Conservation (phyloP, 2,888 invertebrate genomes). For the Eledona agricola region DNA sequence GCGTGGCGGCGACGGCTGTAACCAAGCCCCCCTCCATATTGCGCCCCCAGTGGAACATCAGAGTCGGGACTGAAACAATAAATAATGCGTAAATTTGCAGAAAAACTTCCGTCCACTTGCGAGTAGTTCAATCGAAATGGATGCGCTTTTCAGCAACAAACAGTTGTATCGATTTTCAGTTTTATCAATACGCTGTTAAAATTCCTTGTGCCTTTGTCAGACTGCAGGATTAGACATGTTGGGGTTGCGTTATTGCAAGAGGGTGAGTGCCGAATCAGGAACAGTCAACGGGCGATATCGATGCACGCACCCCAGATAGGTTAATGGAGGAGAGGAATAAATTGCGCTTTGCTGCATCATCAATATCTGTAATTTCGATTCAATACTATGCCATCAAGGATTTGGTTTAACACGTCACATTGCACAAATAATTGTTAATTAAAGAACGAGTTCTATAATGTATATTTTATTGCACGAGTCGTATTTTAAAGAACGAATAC, state of each 20-base stretch:
- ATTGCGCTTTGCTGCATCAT: conserved; percentile 32
- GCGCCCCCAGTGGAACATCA: conserved; percentile 17
- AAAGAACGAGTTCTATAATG: too few relatives aligned
- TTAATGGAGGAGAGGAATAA: conserved; percentile 27
- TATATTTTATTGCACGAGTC: too few relatives aligned
- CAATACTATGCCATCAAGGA: too few relatives aligned
- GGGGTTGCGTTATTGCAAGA: conserved; percentile 29
- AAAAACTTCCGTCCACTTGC: too few relatives aligned
- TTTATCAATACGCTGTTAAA: conserved; percentile 33
- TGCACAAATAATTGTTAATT: too few relatives aligned
- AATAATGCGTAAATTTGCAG: conserved; percentile 15
- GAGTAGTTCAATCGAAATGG: conserved; percentile 19
- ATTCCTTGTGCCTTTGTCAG: conserved; percentile 29
- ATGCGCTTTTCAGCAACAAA: too few relatives aligned
- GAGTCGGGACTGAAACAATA: conserved; percentile 36
- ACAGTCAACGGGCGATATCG: conserved; percentile 31
- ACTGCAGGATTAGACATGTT: conserved; percentile 18
- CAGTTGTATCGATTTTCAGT: too few relatives aligned
- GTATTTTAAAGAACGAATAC: too few relatives aligned
- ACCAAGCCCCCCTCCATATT: conserved; percentile 49
- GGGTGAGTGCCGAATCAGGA: conserved; percentile 15
- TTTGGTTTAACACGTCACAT: too few relatives aligned
- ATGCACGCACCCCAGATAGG: conserved; percentile 33
- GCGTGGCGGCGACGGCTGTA: conserved; percentile 70
- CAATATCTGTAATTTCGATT: conserved; percentile 21